Evolutionary conservation across 1,140 invertebrate genomes (phyloP), one percentile per base, ranked within the genome.

Genomic region (Heliconius himera): DNA sequence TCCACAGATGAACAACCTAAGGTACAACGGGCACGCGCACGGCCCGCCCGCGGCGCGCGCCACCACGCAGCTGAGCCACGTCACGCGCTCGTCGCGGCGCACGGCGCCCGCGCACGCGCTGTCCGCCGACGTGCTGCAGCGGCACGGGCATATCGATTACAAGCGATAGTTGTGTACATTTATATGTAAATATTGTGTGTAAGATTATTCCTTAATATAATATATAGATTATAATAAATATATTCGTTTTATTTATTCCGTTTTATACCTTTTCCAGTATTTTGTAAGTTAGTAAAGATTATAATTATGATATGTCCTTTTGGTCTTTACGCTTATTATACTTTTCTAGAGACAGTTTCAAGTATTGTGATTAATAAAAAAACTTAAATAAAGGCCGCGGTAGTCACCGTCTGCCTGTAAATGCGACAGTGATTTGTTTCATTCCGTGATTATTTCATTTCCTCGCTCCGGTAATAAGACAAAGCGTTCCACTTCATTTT

Each of bases 61-160:
- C 5, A 81, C 88, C 0, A 91, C 91, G 4, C 92, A 94, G 70
- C 85, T 93, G 18, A 90, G 88, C n/a, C 88, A 91, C 85, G 91
- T 92, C 72, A 94, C 92, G 0, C 85, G 91, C 3, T 94, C 92
- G 5, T 93, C 91, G 0, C 86, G 92, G 2, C 83, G 92, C 26
- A 90, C 91, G 41, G 91, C 91, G 71, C 91, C 91, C 9, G 89
- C 92, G 74, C 91, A 92, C 66, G 85, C 91, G 0, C 87, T 93
- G 29, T 92, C 91, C 33, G 87, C 82, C 0, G 91, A 93, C 13
- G 90, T 93, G 91, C 80, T 94, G 26, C 91, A 94, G 29, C 80
- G 92, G 3, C 92, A 94, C 74, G 90, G 89, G 0, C 89, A 89
- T 22, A 85, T 91, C 8, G 91, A 92, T 77, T 88, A 88, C 66